Percentiles rank a stretch among this genome's conserved stretches.
Conservation (phyloP, 2,888 invertebrate species). For the Papilio protenor region DNA sequence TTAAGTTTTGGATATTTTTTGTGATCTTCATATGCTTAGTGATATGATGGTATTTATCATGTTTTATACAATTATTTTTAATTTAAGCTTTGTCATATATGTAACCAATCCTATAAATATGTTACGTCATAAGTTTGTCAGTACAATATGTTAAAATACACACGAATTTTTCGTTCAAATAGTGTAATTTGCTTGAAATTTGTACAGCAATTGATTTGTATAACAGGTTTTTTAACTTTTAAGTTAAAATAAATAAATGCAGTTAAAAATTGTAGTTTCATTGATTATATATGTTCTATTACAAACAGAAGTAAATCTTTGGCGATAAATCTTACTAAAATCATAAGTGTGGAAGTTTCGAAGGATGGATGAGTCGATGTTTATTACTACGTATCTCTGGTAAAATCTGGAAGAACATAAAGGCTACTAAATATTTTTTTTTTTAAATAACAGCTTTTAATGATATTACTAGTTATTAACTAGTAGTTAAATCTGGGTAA, state of each 20-base stretch:
- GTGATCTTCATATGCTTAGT: constrained; percentile 41
- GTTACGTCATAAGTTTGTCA: constrained; percentile 33
- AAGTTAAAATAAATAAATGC: constrained; percentile 68
- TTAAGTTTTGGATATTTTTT: constrained; percentile 35
- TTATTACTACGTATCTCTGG: no score
- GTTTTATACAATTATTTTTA: constrained; percentile 29
- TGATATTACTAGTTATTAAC: neutral
- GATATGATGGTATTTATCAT: constrained; percentile 40
- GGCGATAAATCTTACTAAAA: no score
- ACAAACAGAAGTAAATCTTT: no score
- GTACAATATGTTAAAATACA: constrained; percentile 35
- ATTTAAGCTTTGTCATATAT: constrained; percentile 33
- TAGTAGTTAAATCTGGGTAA: neutral
- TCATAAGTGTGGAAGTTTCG: no score
- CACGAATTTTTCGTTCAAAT: constrained; percentile 56
- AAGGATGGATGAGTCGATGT: no score
- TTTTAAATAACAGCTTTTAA: no score
- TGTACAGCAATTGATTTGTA: constrained; percentile 80
- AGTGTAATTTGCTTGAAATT: constrained; percentile 66
- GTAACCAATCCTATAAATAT: constrained; percentile 38
- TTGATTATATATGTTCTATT: constrained; percentile 26
- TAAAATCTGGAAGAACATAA: no score
- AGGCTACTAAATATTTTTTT: no score
- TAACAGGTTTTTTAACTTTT: constrained; percentile 79
- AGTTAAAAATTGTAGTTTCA: constrained; percentile 51